phyloP scores from a whole-genome alignment of 2,797 vertebrate species.

The Chaetophractus vellerosus region DNA sequence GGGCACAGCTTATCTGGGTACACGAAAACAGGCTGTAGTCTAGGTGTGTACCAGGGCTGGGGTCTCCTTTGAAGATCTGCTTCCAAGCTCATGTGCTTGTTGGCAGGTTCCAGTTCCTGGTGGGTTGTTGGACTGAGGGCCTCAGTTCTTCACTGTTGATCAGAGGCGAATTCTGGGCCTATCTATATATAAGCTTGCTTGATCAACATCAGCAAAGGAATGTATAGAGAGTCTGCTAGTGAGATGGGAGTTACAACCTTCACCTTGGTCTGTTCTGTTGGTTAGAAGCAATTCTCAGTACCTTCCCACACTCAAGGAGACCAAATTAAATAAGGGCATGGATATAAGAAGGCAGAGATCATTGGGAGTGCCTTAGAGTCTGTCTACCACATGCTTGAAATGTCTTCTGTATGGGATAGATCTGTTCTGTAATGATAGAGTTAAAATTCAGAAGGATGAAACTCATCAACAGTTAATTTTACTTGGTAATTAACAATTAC shows the following conservation, averaged over 20 bases:
- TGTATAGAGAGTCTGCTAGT: background rate
- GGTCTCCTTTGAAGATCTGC: background rate
- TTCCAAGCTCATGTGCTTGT: background rate
- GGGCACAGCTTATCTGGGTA: background rate
- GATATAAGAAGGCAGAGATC: background rate
- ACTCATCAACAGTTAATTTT: conserved; percentile 32
- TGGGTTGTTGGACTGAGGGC: background rate
- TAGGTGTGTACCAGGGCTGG: background rate
- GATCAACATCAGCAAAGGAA: background rate
- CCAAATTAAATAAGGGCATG: background rate
- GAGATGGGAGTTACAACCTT: background rate
- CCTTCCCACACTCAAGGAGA: background rate
- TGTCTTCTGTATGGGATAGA: background rate
- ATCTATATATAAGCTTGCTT: background rate
- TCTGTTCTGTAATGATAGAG: background rate
- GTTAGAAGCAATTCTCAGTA: background rate
- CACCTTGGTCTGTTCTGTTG: background rate
- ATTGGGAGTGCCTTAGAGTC: background rate
- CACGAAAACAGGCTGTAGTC: background rate
- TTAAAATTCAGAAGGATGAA: conserved; percentile 16
- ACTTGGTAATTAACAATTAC: conserved; percentile 42
- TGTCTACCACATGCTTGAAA: background rate
- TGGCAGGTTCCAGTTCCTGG: background rate
- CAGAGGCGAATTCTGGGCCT: background rate
- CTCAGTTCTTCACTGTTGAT: background rate